Percentiles rank a stretch among this genome's conserved stretches.
Evolutionary conservation across 2,797 vertebrate genomes (phyloP).

Genomic region (Chromis chromis): DNA sequence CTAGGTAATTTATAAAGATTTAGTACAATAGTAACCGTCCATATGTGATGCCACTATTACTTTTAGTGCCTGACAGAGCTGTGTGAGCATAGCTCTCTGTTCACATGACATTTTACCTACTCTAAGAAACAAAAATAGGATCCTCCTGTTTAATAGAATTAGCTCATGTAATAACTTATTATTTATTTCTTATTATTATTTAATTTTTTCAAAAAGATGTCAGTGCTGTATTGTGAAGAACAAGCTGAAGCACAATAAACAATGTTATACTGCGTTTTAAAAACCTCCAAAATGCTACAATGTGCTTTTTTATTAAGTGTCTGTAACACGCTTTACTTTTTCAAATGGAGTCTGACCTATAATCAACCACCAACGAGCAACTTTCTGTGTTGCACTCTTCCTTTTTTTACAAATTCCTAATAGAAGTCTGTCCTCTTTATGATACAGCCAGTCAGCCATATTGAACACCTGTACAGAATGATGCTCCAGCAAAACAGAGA

Average conservation of each 20-base stretch:
- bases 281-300: background rate
- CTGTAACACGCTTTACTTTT: background rate
- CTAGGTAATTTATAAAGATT: background rate
- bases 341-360: background rate
- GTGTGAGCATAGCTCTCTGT: background rate
- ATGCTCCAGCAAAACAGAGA: conserved; percentile 1
- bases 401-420: background rate
- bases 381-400: background rate
- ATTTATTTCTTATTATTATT: too few relatives aligned
- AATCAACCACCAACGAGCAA: background rate
- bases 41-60: background rate
- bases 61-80: background rate
- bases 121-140: background rate
- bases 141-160: background rate
- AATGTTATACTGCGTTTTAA: background rate
- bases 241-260: background rate
- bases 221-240: background rate
- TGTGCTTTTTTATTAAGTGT: background rate
- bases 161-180: background rate
- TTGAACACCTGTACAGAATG: conserved; percentile 18
- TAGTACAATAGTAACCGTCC: background rate
- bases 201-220: background rate
- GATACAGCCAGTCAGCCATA: background rate
- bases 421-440: too few relatives aligned
- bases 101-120: background rate